A percentile compares a stretch with the other conserved stretches of the same genome.
Conservation (phyloP, 2,797 vertebrate genomes). For the Argentina silus region DNA sequence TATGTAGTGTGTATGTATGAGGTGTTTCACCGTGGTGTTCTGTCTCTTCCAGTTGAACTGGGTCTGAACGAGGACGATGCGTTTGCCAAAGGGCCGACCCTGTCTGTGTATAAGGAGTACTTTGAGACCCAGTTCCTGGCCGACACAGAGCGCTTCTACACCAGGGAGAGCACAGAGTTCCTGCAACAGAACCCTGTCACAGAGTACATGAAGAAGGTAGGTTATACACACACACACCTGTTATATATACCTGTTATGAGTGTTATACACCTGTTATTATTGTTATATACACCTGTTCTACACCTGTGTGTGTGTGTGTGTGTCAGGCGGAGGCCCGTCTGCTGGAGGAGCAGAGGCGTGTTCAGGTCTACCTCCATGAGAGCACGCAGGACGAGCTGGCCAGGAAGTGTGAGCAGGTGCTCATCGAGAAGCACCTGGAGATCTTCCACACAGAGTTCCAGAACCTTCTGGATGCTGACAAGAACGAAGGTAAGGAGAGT, state of each 20-base stretch:
- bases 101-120: conserved; percentile 98
- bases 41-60: conserved; percentile 84
- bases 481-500: conserved; percentile 83
- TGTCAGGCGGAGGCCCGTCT: conserved; percentile 93
- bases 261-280: too few relatives aligned
- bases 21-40: too few relatives aligned
- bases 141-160: conserved; percentile 98
- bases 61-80: conserved; percentile 98
- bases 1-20: too few relatives aligned
- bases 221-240: too few relatives aligned
- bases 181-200: conserved; percentile 98
- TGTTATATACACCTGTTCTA: too few relatives aligned
- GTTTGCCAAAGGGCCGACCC: conserved; percentile 97
- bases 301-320: conserved; percentile 8
- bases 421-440: conserved; percentile 98
- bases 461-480: conserved; percentile 95
- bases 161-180: conserved; percentile 98
- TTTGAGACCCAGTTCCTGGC: conserved; percentile 99
- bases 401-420: conserved; percentile 97
- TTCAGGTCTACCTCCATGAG: conserved; percentile 98
- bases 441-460: conserved; percentile 99
- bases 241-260: too few relatives aligned
- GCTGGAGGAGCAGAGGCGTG: conserved; percentile 94
- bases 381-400: conserved; percentile 98
- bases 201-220: conserved; percentile 99